These are phyloP conservation scores for Zaprionus lachaisei DNA, from an alignment of 1,140 invertebrate species.

Conservation along the genomic window DNA sequence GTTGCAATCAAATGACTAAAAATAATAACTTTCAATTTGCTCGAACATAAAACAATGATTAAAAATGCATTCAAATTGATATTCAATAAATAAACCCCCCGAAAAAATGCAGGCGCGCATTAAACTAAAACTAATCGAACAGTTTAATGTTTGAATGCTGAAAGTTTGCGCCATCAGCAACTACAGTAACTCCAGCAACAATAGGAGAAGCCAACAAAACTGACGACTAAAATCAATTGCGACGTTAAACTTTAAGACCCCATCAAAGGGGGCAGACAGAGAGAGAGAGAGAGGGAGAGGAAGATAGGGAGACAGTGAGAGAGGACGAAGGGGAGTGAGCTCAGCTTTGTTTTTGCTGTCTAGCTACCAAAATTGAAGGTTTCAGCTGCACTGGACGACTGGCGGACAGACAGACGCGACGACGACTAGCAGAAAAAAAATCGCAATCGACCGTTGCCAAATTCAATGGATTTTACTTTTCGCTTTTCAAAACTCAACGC, in stretches of 20 bases:
- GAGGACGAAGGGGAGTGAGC: constrained; percentile 8
- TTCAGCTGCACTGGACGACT: constrained; percentile 42
- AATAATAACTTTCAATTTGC: constrained; percentile 65
- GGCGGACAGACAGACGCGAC: background rate
- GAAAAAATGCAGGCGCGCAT: constrained; percentile 52
- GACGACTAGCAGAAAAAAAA: constrained; percentile 32
- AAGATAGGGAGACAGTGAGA: background rate
- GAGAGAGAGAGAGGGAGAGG: background rate
- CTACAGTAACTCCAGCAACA: constrained; percentile 22
- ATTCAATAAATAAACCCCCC: constrained; percentile 60
- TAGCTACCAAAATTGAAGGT: constrained; percentile 71
- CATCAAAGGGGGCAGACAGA: constrained; percentile 22
- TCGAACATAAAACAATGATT: constrained; percentile 69
- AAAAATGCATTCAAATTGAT: constrained; percentile 76
- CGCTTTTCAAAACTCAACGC: constrained; percentile 64
- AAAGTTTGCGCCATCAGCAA: constrained; percentile 59
- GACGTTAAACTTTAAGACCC: constrained; percentile 75
- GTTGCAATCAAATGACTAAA: constrained; percentile 31
- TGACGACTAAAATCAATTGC: constrained; percentile 82
- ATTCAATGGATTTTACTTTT: constrained; percentile 83
- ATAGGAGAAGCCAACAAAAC: constrained; percentile 70
- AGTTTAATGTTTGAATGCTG: constrained; percentile 54
- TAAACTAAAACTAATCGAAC: constrained; percentile 57
- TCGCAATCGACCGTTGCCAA: constrained; percentile 75
- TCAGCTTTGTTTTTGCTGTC: constrained; percentile 41